Evolutionary conservation across 1,140 invertebrate genomes (phyloP).

Genomic region (Calycopis cecrops): DNA sequence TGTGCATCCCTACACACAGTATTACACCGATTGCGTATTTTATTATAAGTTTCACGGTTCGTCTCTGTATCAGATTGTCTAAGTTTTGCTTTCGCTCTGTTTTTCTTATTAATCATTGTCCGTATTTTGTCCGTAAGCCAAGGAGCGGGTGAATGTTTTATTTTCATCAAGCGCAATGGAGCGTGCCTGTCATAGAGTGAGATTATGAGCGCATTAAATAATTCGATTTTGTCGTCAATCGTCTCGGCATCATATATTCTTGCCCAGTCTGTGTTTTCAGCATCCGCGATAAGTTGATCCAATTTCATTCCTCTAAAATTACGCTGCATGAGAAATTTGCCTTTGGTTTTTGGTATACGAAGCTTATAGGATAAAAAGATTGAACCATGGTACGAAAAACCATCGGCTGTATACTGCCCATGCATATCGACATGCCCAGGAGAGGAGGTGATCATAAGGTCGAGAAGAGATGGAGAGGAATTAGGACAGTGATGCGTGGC

Average conservation of each 20-base stretch:
- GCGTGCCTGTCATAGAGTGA: background rate
- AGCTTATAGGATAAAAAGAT: background rate
- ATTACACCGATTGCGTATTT: background rate
- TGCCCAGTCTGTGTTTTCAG: background rate
- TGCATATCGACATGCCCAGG: background rate
- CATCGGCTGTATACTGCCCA: background rate
- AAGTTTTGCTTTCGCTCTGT: background rate
- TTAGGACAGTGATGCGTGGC: background rate
- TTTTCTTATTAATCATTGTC: background rate
- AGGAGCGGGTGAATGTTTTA: background rate
- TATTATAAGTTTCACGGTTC: background rate
- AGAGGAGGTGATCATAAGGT: background rate
- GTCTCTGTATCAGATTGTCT: background rate
- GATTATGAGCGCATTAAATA: background rate
- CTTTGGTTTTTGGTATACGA: background rate
- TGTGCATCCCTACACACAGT: background rate
- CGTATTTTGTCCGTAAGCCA: slow-evolving; percentile 1
- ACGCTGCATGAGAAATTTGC: background rate
- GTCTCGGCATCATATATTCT: background rate
- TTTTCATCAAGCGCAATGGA: background rate
- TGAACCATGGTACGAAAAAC: background rate
- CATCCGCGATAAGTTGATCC: background rate
- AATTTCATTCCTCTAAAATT: background rate
- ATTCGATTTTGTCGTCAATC: background rate
- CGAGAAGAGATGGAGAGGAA: background rate